Conservation (phyloP, 2,113 vertebrate genomes). For the Pterocles burchelli region DNA sequence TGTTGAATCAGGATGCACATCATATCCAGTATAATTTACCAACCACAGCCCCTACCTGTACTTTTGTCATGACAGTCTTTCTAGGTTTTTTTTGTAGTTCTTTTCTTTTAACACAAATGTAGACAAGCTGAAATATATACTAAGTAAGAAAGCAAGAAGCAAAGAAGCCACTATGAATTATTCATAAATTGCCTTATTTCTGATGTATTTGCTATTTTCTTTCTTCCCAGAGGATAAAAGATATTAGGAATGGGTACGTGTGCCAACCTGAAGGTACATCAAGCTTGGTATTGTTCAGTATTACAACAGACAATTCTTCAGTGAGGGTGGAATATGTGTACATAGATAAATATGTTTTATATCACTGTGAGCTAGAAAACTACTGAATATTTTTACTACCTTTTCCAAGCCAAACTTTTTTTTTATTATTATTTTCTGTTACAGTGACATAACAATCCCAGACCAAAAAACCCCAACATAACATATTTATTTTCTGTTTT, state of each 20-base stretch:
- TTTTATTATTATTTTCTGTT: background rate
- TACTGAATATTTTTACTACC: background rate
- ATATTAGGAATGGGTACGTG: background rate
- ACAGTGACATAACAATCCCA: background rate
- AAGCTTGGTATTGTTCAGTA: background rate
- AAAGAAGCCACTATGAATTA: constrained; percentile 50
- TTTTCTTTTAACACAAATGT: background rate
- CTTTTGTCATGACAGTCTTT: background rate
- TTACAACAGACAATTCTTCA: background rate
- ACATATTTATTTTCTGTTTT: background rate
- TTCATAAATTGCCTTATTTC: constrained; percentile 42
- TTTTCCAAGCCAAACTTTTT: background rate
- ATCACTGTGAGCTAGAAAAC: background rate
- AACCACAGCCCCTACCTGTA: background rate
- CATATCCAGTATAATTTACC: background rate
- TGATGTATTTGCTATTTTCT: constrained; percentile 42
- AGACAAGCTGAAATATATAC: constrained; percentile 16
- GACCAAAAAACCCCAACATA: background rate
- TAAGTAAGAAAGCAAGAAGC: constrained; percentile 59
- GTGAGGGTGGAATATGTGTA: background rate
- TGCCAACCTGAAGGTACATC: background rate
- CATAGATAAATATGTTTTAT: background rate
- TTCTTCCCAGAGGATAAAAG: constrained; percentile 31
- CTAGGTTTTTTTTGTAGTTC: background rate
- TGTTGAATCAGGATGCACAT: background rate